Evolutionary conservation across 2,113 vertebrate genomes (phyloP).

Genomic region (Gasterosteus nipponicus): DNA sequence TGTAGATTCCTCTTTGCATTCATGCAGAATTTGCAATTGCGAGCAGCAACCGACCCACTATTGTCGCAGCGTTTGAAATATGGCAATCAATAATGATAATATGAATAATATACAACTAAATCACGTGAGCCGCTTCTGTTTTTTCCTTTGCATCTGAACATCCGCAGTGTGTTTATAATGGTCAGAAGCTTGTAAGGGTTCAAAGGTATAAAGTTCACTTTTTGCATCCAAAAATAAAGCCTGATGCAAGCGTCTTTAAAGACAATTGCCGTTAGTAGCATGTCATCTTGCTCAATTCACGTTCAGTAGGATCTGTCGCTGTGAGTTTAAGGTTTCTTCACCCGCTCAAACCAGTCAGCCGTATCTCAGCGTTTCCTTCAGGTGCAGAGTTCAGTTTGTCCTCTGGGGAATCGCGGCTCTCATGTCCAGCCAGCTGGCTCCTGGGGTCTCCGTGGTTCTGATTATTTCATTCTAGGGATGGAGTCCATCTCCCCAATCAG

Average conservation of each 20-base stretch:
- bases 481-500: slow-evolving; percentile 55
- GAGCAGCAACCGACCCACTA: background rate
- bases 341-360: background rate
- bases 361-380: slow-evolving; percentile 32
- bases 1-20: background rate
- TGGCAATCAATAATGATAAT: background rate
- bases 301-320: background rate
- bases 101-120: background rate
- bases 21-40: background rate
- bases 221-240: background rate
- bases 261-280: background rate
- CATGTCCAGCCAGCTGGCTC: slow-evolving; percentile 57
- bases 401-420: slow-evolving; percentile 43
- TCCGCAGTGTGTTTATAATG: background rate
- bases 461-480: slow-evolving; percentile 51
- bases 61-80: background rate
- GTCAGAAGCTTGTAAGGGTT: background rate
- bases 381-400: slow-evolving; percentile 37
- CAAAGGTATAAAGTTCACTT: background rate
- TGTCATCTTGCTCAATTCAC: background rate
- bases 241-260: background rate
- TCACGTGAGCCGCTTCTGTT: background rate
- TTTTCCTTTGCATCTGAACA: background rate
- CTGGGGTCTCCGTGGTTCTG: slow-evolving; percentile 36
- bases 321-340: background rate